Evolutionary conservation across 2,797 vertebrate species (phyloP).

Genomic region (Myripristis jacobus): DNA sequence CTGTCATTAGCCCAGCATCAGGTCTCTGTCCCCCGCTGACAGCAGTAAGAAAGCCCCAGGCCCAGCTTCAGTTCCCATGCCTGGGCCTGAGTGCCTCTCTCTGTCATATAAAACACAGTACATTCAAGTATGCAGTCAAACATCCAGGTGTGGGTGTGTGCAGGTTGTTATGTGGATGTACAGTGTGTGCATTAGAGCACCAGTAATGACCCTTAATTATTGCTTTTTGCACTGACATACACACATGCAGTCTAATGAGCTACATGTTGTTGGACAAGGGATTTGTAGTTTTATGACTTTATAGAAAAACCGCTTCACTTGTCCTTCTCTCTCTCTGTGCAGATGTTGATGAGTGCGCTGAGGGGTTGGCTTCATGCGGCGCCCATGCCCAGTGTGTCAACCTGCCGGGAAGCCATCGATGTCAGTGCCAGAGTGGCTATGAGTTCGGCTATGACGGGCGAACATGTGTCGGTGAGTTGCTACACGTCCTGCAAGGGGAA

Average conservation of each 20-base stretch:
- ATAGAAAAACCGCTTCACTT: slow-evolving; percentile 9
- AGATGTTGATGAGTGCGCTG: slow-evolving; percentile 92
- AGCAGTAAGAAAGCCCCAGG: slow-evolving; percentile 59
- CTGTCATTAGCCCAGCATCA: slow-evolving; percentile 73
- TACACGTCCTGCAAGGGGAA: no score
- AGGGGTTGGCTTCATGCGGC: slow-evolving; percentile 81
- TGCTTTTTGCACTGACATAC: slow-evolving; percentile 28
- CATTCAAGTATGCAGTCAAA: slow-evolving; percentile 14
- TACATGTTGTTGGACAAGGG: slow-evolving; percentile 7
- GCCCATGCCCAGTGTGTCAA: slow-evolving; percentile 88
- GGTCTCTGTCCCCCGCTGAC: slow-evolving; percentile 62
- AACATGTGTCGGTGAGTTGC: slow-evolving; percentile 86
- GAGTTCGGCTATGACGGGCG: slow-evolving; percentile 79
- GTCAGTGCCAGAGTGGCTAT: slow-evolving; percentile 87
- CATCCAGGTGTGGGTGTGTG: slow-evolving; percentile 31
- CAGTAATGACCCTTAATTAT: slow-evolving; percentile 60
- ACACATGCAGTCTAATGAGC: slow-evolving; percentile 9
- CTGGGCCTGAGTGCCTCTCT: slow-evolving; percentile 40
- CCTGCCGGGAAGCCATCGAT: slow-evolving; percentile 86
- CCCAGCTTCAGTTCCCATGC: slow-evolving; percentile 59
- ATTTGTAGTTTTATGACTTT: slow-evolving; percentile 24
- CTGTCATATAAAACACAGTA: slow-evolving; percentile 12
- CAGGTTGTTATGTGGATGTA: slow-evolving; percentile 4
- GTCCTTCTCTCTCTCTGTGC: slow-evolving; percentile 34
- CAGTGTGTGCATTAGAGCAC: slow-evolving; percentile 14